Conservation (phyloP, 2,888 invertebrate genomes). For the Pterostichus madidus region DNA sequence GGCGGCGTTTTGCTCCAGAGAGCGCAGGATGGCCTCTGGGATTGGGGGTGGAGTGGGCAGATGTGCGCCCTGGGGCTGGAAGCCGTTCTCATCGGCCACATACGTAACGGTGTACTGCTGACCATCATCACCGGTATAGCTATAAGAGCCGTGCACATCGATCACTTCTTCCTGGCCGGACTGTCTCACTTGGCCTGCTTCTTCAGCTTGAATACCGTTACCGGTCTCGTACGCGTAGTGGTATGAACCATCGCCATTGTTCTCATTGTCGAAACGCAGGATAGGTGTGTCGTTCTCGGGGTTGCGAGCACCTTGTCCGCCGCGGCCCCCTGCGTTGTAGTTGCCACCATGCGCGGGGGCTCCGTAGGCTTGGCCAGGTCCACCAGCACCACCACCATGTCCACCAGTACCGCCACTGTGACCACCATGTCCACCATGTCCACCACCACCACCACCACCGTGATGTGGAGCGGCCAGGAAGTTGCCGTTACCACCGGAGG, state of each 20-base stretch:
- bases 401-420: no score
- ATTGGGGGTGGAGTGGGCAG: conserved; percentile 80
- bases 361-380: neutral
- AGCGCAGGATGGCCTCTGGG: conserved; percentile 79
- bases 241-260: conserved; percentile 78
- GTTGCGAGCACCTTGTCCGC: conserved; percentile 24
- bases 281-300: conserved; percentile 74
- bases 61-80: conserved; percentile 78
- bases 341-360: conserved; percentile 43
- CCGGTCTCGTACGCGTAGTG: conserved; percentile 79
- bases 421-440: no score
- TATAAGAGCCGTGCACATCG: conserved; percentile 79
- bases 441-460: conserved; percentile 64
- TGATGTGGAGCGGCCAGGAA: conserved; percentile 72
- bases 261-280: conserved; percentile 76
- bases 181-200: conserved; percentile 79
- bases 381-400: neutral
- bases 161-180: conserved; percentile 76
- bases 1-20: conserved; percentile 76
- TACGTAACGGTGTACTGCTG: conserved; percentile 79
- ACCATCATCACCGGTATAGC: conserved; percentile 81
- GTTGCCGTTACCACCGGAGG: conserved; percentile 77
- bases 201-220: conserved; percentile 80
- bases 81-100: conserved; percentile 81
- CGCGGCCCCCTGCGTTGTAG: neutral